A percentile compares a stretch with the other conserved stretches of the same genome.
Conservation (phyloP, 2,113 vertebrate genomes). For the Eulemur macaco region DNA sequence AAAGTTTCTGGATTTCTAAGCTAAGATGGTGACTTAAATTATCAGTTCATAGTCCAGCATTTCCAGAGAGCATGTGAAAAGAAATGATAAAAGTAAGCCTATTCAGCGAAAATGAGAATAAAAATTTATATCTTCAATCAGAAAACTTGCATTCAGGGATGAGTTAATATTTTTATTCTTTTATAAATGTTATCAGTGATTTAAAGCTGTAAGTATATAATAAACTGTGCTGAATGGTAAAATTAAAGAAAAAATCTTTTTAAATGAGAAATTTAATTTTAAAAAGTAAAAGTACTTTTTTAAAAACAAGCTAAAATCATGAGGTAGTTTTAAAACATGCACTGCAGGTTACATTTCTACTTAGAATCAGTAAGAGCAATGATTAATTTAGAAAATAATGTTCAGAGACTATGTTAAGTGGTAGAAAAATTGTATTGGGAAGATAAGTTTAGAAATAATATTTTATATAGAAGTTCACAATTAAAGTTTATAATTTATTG, state of each 20-base stretch:
- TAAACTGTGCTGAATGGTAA: not conserved
- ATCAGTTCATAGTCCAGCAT: not conserved
- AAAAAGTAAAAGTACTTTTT: slow-evolving; percentile 7
- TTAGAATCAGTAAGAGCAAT: not conserved
- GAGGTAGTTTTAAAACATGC: not conserved
- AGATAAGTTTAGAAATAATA: slow-evolving; percentile 27
- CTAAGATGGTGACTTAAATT: slow-evolving; percentile 57
- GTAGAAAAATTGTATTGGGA: slow-evolving; percentile 28
- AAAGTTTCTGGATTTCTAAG: slow-evolving; percentile 61
- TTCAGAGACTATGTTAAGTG: not conserved
- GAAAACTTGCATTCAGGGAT: slow-evolving; percentile 29
- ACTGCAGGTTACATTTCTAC: slow-evolving; percentile 5
- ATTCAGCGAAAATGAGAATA: slow-evolving; percentile 42
- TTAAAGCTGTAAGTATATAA: slow-evolving; percentile 21
- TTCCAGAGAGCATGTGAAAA: not conserved
- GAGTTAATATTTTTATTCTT: not conserved
- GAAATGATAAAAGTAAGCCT: slow-evolving; percentile 12
- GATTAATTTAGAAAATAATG: slow-evolving; percentile 37
- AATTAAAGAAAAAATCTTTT: slow-evolving; percentile 25
- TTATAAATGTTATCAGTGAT: slow-evolving; percentile 25
- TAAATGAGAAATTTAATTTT: slow-evolving; percentile 14
- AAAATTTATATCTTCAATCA: not conserved
- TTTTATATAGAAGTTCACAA: not conserved
- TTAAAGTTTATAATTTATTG: slow-evolving; percentile 29
- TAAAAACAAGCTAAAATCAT: slow-evolving; percentile 45